Base-by-base conservation (phyloP, 2,113 vertebrate species). In the Deroptyus accipitrinus region DNA sequence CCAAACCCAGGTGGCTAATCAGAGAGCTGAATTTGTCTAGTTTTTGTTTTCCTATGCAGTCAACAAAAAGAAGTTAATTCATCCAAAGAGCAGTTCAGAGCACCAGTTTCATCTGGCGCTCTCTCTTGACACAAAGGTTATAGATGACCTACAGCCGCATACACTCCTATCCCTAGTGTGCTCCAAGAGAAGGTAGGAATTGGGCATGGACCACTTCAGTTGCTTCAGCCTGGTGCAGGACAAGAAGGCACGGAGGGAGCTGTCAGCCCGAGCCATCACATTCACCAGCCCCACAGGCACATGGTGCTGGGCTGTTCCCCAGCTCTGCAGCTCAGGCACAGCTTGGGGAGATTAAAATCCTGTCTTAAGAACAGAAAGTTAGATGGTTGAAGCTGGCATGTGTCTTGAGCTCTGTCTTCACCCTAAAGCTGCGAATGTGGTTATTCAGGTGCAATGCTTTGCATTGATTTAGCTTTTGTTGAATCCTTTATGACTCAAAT, bases 151-250 rank as follows among this genome's bases (percentile, higher is more conserved):
- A 27, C 22, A 80, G 62, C 67, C 28, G 10, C 3, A 33, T 5
- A 17, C 9, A 8, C 4, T 82, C 16, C 44, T 35, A 23, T 44
- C 49, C 66, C 44, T 63, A 86, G 1, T 1, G 1, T 8, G 13
- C 52, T 63, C 25, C 57, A 31, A 3, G 49, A 0, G 1, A n/a
- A 67, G 57, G 33, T 15, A 14, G n/a, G 33, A 24, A 35, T 10
- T 59, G 11, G 10, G 1, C 44, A 3, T 3, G 8, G 24, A 27
- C 63, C 3, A 3, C 30, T 51, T 33, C n/a, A 13, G 0, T 16
- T 84, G 16, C 14, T 89, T 20, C 62, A 75, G 31, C 69, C 74
- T 63, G 41, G 8, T 63, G 28, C n/a, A 49, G 27, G 6, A 41
- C 30, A 54, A 8, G 54, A 30, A 62, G 67, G 77, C 44, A 7